Conservation (phyloP, 2,113 vertebrate species). For the Ovis canadensis region DNA sequence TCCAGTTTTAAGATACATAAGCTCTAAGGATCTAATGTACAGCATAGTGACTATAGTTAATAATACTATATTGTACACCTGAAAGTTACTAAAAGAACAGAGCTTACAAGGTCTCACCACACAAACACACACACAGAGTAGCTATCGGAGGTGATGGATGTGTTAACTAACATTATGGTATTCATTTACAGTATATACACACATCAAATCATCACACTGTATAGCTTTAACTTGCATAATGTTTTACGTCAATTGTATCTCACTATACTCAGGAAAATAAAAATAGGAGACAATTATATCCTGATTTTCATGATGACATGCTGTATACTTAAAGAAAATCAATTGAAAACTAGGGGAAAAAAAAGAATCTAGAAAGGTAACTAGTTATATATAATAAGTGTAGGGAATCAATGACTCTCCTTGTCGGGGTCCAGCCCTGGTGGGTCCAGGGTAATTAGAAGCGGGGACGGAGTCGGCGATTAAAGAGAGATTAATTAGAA, state of each 20-base stretch:
- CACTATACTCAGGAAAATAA: not conserved
- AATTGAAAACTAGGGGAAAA: not conserved
- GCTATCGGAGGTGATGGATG: not conserved
- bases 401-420: not conserved
- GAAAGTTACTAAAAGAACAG: not conserved
- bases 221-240: not conserved
- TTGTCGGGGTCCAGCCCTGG: not conserved
- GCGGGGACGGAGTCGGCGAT: accelerated
- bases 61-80: not conserved
- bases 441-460: too few relatives aligned
- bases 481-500: too few relatives aligned
- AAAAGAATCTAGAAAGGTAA: not conserved
- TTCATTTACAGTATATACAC: not conserved
- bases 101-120: not conserved
- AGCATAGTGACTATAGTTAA: not conserved
- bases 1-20: not conserved
- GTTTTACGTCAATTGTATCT: not conserved
- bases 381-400: not conserved
- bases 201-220: not conserved
- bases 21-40: not conserved
- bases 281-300: not conserved
- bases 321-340: not conserved
- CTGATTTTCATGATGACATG: not conserved
- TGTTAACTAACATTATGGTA: not conserved
- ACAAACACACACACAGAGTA: not conserved